A percentile compares a stretch with the other conserved stretches of the same genome.
Conservation (phyloP, 2,797 vertebrate species). For the Leptatherina wallacei region DNA sequence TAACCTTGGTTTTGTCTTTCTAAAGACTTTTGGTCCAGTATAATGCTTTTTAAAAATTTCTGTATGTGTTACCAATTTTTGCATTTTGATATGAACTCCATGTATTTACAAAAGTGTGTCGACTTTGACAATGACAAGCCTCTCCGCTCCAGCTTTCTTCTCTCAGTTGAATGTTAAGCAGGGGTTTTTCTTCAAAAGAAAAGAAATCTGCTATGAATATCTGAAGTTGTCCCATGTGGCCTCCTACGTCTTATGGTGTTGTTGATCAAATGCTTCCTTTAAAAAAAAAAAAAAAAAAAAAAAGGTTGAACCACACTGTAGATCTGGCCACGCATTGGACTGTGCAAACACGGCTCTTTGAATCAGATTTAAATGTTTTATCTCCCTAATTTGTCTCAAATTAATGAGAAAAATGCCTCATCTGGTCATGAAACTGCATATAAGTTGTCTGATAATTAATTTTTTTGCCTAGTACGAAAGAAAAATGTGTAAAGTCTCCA, state of each 20-base stretch:
- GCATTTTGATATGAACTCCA: neutral
- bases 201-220: neutral
- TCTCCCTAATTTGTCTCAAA: neutral
- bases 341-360: neutral
- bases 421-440: too few relatives aligned
- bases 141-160: neutral
- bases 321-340: too few relatives aligned
- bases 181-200: neutral
- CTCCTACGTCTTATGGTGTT: neutral
- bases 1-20: neutral
- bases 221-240: neutral
- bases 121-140: neutral
- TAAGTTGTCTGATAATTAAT: too few relatives aligned
- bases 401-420: neutral
- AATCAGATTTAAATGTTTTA: neutral
- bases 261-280: too few relatives aligned
- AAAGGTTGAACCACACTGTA: too few relatives aligned
- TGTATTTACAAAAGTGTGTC: neutral
- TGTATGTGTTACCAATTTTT: neutral
- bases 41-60: neutral
- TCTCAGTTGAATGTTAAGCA: neutral
- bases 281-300: too few relatives aligned
- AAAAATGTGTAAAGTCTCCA: neutral
- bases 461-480: neutral
- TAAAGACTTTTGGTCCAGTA: neutral